Base-by-base conservation (phyloP, 2,113 vertebrate genomes). In the Tor tambroides region DNA sequence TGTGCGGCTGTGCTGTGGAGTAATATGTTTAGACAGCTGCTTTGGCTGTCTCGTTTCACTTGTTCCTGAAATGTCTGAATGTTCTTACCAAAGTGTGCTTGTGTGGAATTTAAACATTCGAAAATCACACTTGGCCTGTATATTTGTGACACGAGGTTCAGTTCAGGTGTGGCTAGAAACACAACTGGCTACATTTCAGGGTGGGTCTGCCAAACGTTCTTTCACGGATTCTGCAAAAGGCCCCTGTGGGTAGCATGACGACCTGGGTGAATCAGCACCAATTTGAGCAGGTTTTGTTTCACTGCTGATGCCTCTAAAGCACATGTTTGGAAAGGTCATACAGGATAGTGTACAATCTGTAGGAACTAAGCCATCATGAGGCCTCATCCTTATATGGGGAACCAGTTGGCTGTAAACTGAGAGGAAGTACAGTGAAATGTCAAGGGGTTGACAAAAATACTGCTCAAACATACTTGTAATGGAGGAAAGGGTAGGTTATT, bases 21-120 rank as follows among this genome's bases (percentile, higher is more conserved):
- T 71, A 54, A 83, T 83, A 15, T 83, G 81, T 83, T 71, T 83
- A 83, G 81, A 83, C 81, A 83, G 81, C 81, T 83, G 81, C 43
- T 30, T 69, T 83, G 43, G 5, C 63, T 32, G 80, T 83, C 43
- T 67, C 43, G 11, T 71, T 83, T 83, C 43, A 54, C 28, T 51
- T 71, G 81, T 83, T 51, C 43, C 81, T 83, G 28, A 71, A 83
- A 71, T 32, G 43, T 83, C 81, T 71, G 17, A 51, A 83, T 51
- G 81, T 21, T 83, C 43, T 83, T 8, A 51, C 15, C 61, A 69
- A 82, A 54, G 28, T 46, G 56, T 23, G 23, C 56, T 38, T 14
- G 49, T 51, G 49, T 51, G 38, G 38, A 26, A 49, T 23, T 65
- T 4, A 67, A 82, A n/a, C 17, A 12, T 67, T 67, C 0, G 1